These are phyloP conservation scores for Caradrina kadenii DNA, from an alignment of 2,888 invertebrate genomes.

Conservation along the genomic window DNA sequence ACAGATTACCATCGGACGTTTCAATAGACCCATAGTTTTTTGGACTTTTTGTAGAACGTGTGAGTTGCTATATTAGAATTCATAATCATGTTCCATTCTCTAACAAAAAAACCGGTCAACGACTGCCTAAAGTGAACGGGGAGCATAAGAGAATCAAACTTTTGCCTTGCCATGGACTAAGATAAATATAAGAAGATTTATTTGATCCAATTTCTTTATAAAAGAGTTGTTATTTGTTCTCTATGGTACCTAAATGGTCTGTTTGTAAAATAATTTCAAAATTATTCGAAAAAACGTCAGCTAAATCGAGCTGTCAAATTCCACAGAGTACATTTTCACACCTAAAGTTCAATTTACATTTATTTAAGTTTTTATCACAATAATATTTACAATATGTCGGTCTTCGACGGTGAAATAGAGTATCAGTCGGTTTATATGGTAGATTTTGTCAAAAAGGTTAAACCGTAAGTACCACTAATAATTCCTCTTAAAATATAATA, in stretches of 20 bases:
- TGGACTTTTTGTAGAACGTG: too few relatives aligned
- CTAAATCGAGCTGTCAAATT: not conserved
- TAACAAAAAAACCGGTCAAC: too few relatives aligned
- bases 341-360: not conserved
- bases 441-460: constrained; percentile 78
- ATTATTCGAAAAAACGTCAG: not conserved
- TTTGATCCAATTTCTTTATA: not conserved
- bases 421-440: constrained; percentile 82
- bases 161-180: too few relatives aligned
- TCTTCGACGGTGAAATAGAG: constrained; percentile 88
- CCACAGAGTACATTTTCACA: too few relatives aligned
- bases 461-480: constrained; percentile 76
- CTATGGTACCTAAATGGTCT: too few relatives aligned
- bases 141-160: too few relatives aligned
- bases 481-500: not conserved
- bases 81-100: too few relatives aligned
- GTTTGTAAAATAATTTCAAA: not conserved
- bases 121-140: too few relatives aligned
- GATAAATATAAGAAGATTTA: too few relatives aligned
- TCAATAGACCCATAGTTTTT: too few relatives aligned
- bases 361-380: constrained; percentile 35
- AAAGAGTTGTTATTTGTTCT: not conserved
- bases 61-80: too few relatives aligned
- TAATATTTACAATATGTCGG: constrained; percentile 76
- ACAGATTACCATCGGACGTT: too few relatives aligned